Percentiles rank a stretch among this genome's conserved stretches.
These are phyloP conservation scores for Eclectus roratus DNA, from an alignment of 2,113 vertebrate species.

Conservation along the genomic window DNA sequence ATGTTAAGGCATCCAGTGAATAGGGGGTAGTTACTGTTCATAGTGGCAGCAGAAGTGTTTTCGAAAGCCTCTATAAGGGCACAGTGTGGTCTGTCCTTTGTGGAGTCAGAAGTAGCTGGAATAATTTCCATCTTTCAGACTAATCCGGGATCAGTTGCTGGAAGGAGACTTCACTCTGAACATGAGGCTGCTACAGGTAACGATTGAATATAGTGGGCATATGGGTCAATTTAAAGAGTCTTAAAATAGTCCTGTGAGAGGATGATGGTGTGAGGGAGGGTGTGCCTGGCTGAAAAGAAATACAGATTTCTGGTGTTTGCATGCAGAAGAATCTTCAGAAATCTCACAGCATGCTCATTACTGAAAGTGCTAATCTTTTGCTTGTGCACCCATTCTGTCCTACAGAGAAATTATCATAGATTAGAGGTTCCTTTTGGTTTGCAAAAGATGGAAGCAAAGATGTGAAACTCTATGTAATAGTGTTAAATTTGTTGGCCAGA, in stretches of 20 bases:
- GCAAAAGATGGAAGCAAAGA: neutral
- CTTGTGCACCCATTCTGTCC: neutral
- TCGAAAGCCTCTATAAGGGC: neutral
- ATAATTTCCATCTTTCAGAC: slow-evolving; percentile 69
- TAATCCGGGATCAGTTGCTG: slow-evolving; percentile 90
- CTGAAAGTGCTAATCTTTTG: neutral
- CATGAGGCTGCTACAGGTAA: slow-evolving; percentile 96
- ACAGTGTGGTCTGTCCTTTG: neutral
- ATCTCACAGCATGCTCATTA: neutral
- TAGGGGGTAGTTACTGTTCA: neutral
- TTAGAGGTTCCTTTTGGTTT: neutral
- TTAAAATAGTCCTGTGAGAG: neutral
- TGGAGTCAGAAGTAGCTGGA: neutral
- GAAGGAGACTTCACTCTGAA: slow-evolving; percentile 94
- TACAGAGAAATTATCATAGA: neutral
- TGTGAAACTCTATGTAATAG: neutral
- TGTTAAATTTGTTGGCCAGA: neutral
- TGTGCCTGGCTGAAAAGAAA: neutral
- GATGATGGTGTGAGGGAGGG: neutral
- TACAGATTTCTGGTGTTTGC: neutral
- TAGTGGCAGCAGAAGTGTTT: neutral
- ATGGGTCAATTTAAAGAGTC: neutral
- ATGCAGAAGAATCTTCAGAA: neutral
- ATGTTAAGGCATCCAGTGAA: neutral
- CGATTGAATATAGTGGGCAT: neutral